Percentiles rank a stretch among this genome's conserved stretches.
Conservation (phyloP, 2,113 vertebrate genomes). For the Cephalopterus ornatus region DNA sequence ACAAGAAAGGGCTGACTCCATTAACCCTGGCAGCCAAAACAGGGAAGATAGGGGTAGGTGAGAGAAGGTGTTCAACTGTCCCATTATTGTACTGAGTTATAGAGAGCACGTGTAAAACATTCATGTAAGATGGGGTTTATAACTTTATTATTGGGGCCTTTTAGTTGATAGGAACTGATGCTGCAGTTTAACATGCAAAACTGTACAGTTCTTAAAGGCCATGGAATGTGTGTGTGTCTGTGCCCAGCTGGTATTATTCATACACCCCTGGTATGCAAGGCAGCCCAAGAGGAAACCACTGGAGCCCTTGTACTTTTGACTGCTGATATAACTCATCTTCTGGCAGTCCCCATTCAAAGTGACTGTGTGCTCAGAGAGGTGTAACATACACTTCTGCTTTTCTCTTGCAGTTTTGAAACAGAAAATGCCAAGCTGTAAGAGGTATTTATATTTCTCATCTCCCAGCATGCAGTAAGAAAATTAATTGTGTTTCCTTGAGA, state of each 20-base stretch:
- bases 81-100: neutral
- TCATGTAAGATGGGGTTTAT: neutral
- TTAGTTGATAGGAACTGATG: neutral
- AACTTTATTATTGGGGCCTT: neutral
- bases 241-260: neutral
- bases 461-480: neutral
- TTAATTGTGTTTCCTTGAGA: neutral
- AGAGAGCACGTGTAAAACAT: neutral
- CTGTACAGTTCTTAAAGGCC: neutral
- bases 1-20: slow-evolving; percentile 84
- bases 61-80: neutral
- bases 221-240: neutral
- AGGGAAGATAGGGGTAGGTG: slow-evolving; percentile 87
- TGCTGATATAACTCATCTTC: neutral
- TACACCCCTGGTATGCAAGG: neutral
- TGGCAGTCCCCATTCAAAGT: neutral
- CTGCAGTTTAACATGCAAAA: neutral
- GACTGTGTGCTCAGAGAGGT: neutral
- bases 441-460: neutral
- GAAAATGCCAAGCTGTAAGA: neutral
- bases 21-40: slow-evolving; percentile 89
- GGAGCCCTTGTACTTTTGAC: neutral
- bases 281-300: neutral
- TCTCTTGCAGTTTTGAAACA: neutral
- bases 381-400: neutral